Percentiles rank a stretch among this genome's conserved stretches.
Evolutionary conservation across 2,797 vertebrate genomes (phyloP).

Genomic region (Dryobates pubescens): DNA sequence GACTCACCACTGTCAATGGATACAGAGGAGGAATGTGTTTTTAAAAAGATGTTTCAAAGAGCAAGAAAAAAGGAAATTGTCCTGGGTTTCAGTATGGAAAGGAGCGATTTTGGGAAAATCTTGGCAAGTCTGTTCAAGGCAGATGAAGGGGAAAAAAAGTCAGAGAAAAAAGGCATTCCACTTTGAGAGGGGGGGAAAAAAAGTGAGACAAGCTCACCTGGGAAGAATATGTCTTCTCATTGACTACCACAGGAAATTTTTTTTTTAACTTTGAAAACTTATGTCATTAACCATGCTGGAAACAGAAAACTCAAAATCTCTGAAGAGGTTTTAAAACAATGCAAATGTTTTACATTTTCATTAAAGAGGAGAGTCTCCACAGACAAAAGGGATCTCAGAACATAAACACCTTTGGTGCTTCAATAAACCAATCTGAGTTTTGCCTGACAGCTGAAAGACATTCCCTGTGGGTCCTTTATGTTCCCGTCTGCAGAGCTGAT

Average conservation of each 20-base stretch:
- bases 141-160: neutral
- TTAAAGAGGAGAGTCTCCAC: neutral
- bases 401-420: neutral
- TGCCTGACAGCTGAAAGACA: constrained; percentile 42
- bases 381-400: neutral
- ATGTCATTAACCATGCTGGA: neutral
- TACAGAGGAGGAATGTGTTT: neutral
- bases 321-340: neutral
- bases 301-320: neutral
- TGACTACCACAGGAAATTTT: neutral
- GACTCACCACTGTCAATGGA: neutral
- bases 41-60: neutral
- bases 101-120: neutral
- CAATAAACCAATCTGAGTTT: neutral
- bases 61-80: neutral
- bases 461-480: constrained; percentile 38
- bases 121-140: neutral
- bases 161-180: neutral
- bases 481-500: neutral
- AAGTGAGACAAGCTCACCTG: neutral
- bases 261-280: neutral
- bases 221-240: neutral
- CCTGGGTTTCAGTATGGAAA: neutral
- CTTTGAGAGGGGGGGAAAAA: neutral
- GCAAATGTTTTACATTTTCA: neutral